Evolutionary conservation across 2,113 vertebrate species (phyloP), one percentile per base, ranked within the genome.

Genomic region (Odontesthes bonariensis): DNA sequence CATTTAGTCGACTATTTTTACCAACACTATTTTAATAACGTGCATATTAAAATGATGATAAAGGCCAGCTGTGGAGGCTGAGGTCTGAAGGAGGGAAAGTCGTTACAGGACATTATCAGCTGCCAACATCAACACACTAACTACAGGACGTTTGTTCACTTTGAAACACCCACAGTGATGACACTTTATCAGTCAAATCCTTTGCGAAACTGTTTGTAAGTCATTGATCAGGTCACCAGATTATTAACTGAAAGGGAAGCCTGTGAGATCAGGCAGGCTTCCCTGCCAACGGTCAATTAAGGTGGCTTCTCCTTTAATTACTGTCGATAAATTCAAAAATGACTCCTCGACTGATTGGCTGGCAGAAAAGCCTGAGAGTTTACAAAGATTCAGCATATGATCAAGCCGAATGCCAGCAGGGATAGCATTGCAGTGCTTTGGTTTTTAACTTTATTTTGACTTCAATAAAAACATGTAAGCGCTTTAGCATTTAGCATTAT

Each of bases 1-100:
- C 60, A 75, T 84, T 83, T 55, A 38, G 66, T 62, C 0, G 51
- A 79, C 86, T 87, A 88, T 88, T 90, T 88, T 88, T 87, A 84
- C 16, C 42, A 82, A 69, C 38, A 58, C 85, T 86, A 73, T 86
- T 88, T 87, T 78, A 87, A 90, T 88, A 77, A 79, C 67, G 79
- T 81, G 78, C 79, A 73, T 56, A 84, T 86, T 89, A 88, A 88
- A 58, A 46, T 46, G 74, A 76, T 68, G 69, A 77, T 68, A 56
- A 79, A 81, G 72, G 67, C 42, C 35, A 22, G 46, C 55, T 31
- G 69, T 0, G 22, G 73, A 73, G 32, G 72, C 51, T 70, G 84
- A 74, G 81, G 83, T 74, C 69, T 69, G 62, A 56, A 60, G 58
- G 68, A 46, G 73, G 51, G 22, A 56, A 33, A 32, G 31, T 69